Conservation (phyloP, 2,113 vertebrate species). For the Podarcis muralis region DNA sequence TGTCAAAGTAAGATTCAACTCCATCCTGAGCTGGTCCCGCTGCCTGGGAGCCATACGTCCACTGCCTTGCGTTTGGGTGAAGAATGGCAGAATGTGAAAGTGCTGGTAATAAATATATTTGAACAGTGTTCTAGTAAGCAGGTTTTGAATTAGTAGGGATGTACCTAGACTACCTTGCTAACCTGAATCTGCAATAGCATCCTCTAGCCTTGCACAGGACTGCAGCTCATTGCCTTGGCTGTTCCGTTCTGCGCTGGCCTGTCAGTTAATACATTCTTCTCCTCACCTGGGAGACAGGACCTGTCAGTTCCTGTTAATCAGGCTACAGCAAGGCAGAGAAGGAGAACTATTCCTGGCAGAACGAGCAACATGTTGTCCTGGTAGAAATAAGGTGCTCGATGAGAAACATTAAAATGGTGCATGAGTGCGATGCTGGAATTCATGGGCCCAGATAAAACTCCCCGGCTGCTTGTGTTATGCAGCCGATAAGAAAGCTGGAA, state of each 20-base stretch:
- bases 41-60: too few relatives aligned
- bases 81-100: neutral
- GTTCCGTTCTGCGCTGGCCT: neutral
- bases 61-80: neutral
- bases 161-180: neutral
- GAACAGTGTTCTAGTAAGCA: neutral
- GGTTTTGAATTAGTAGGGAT: neutral
- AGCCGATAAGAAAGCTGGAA: neutral
- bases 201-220: neutral
- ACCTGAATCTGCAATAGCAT: neutral
- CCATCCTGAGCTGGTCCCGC: too few relatives aligned
- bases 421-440: neutral
- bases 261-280: neutral
- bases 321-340: neutral
- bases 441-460: neutral
- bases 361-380: neutral
- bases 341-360: neutral
- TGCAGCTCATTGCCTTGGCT: too few relatives aligned
- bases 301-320: constrained; percentile 19
- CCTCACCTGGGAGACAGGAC: neutral
- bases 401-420: neutral
- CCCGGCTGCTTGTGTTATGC: too few relatives aligned
- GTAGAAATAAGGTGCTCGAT: neutral
- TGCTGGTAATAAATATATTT: neutral
- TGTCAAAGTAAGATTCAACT: too few relatives aligned